Evolutionary conservation across 2,888 invertebrate genomes (phyloP).

Genomic region (Torymus auratus): DNA sequence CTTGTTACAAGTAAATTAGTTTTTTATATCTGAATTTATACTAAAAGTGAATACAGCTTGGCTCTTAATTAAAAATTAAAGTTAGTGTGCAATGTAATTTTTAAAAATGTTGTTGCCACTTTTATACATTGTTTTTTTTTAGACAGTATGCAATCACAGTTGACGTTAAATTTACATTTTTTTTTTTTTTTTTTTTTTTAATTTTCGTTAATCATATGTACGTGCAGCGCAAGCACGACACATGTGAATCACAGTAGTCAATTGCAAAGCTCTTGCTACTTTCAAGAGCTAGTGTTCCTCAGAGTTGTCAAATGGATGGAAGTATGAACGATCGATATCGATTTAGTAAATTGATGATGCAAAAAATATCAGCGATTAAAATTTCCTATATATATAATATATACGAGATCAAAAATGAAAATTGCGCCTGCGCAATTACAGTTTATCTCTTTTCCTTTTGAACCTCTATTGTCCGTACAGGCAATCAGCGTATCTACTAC

Average conservation of each 20-base stretch:
- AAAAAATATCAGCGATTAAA: too few species aligned
- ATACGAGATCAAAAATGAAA: slow-evolving; percentile 37
- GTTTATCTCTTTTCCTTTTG: slow-evolving; percentile 41
- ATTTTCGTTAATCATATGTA: slow-evolving; percentile 37
- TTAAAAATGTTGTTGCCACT: slow-evolving; percentile 33
- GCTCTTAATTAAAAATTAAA: slow-evolving; percentile 29
- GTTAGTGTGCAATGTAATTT: slow-evolving; percentile 24
- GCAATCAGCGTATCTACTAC: slow-evolving; percentile 68
- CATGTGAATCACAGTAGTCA: slow-evolving; percentile 59
- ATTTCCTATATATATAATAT: slow-evolving; percentile 7
- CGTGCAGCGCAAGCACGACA: slow-evolving; percentile 28
- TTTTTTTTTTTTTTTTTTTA: not conserved
- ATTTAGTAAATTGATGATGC: too few species aligned
- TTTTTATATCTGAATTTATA: slow-evolving; percentile 15
- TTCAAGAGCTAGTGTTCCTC: slow-evolving; percentile 31
- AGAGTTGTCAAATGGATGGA: slow-evolving; percentile 25
- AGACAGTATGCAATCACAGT: slow-evolving; percentile 51
- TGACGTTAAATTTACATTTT: slow-evolving; percentile 38
- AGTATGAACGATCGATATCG: slow-evolving; percentile 1
- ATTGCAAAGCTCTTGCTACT: slow-evolving; percentile 40
- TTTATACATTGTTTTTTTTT: slow-evolving; percentile 34
- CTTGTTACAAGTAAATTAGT: slow-evolving; percentile 30
- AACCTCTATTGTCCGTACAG: slow-evolving; percentile 70
- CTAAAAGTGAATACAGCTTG: slow-evolving; percentile 34
- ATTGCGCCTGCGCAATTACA: slow-evolving; percentile 73